Conservation (phyloP, 2,888 invertebrate species). For the Limulus polyphemus region DNA sequence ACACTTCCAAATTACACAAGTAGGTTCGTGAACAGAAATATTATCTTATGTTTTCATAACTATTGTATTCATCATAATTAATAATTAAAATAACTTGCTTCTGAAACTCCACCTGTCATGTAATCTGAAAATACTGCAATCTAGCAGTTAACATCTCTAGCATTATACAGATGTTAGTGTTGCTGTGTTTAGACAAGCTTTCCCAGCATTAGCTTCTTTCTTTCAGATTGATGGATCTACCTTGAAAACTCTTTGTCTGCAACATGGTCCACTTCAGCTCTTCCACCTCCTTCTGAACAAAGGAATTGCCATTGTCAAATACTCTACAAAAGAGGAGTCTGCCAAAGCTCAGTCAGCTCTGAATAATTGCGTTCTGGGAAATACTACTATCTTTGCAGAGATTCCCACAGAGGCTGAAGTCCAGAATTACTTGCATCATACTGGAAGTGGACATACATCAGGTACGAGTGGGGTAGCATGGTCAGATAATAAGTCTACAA, state of each 20-base stretch:
- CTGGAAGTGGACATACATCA: constrained; percentile 43
- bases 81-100: too few relatives aligned
- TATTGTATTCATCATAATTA: too few relatives aligned
- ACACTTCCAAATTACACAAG: too few relatives aligned
- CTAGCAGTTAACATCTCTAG: too few relatives aligned
- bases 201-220: background rate
- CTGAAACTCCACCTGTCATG: too few relatives aligned
- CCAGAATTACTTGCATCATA: constrained; percentile 66
- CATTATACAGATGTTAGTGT: too few relatives aligned
- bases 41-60: too few relatives aligned
- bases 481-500: background rate
- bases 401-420: constrained; percentile 84
- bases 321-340: constrained; percentile 82
- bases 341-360: constrained; percentile 91
- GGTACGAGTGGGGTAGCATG: background rate
- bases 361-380: constrained; percentile 87
- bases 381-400: constrained; percentile 90
- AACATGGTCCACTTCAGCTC: constrained; percentile 85
- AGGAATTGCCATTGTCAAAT: constrained; percentile 88
- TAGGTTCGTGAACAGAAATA: too few relatives aligned
- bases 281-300: constrained; percentile 88
- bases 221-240: constrained; percentile 85
- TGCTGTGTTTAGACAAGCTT: too few relatives aligned
- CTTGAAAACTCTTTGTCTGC: constrained; percentile 85
- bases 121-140: too few relatives aligned